These are phyloP conservation scores for Mesaphorura yosii DNA, from an alignment of 1,140 invertebrate genomes.

Conservation along the genomic window DNA sequence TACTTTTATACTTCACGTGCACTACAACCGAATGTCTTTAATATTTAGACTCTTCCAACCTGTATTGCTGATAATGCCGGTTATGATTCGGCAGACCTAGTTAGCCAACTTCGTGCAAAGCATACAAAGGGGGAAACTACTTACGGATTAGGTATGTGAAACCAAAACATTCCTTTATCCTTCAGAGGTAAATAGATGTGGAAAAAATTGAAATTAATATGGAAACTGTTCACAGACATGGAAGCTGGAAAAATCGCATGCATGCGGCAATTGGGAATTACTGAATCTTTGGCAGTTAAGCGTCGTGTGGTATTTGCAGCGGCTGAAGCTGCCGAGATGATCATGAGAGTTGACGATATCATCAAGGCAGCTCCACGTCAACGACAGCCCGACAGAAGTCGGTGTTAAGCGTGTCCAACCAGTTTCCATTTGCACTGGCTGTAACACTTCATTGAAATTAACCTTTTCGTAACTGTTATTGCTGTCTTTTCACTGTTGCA, in stretches of 20 bases:
- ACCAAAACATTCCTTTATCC: conserved; percentile 32
- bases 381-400: conserved; percentile 72
- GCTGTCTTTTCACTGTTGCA: too few relatives aligned
- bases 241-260: conserved; percentile 67
- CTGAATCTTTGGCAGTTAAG: conserved; percentile 94
- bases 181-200: not conserved
- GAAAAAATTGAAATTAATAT: too few relatives aligned
- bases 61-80: conserved; percentile 98
- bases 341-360: conserved; percentile 94
- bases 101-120: conserved; percentile 76
- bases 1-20: not conserved
- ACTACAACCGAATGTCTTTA: not conserved
- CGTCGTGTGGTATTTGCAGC: conserved; percentile 87
- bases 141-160: conserved; percentile 78
- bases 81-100: conserved; percentile 89
- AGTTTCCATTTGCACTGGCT: not conserved
- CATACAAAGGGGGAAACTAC: conserved; percentile 68
- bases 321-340: conserved; percentile 97
- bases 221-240: conserved; percentile 58
- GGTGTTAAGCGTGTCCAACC: conserved; percentile 56
- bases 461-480: not conserved
- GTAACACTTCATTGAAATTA: not conserved
- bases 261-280: conserved; percentile 82
- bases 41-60: conserved; percentile 67
- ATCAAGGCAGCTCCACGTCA: conserved; percentile 87